A percentile compares a stretch with the other conserved stretches of the same genome.
These are phyloP conservation scores for Addax nasomaculatus DNA, from an alignment of 2,113 vertebrate species.

Conservation along the genomic window DNA sequence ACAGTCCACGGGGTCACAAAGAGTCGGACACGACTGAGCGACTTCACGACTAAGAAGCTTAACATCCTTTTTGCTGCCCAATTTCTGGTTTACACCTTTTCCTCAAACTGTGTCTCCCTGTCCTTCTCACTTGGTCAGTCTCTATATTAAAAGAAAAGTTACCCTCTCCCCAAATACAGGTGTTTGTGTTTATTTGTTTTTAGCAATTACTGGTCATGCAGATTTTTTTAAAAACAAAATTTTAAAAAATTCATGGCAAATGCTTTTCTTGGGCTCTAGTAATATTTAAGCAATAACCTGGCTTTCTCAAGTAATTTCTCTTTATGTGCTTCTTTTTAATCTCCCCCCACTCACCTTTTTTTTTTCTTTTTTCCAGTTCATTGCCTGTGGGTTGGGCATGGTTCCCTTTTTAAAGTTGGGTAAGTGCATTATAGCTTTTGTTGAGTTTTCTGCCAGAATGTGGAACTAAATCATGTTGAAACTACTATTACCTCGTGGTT, in stretches of 20 bases:
- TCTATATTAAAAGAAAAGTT: not conserved
- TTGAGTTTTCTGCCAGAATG: conserved; percentile 42
- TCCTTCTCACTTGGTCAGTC: not conserved
- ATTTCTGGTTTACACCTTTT: not conserved
- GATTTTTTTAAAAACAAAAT: not conserved
- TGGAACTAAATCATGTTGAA: conserved; percentile 61
- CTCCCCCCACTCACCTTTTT: not conserved
- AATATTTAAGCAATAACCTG: not conserved
- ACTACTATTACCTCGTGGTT: conserved; percentile 23
- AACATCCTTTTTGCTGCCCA: not conserved
- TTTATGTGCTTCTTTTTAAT: not conserved
- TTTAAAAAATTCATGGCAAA: not conserved
- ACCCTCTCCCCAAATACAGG: not conserved
- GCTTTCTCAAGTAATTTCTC: conserved; percentile 25
- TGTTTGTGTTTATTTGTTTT: not conserved
- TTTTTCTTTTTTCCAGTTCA: not conserved
- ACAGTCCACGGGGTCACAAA: too few species aligned
- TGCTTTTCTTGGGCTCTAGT: conserved; percentile 9
- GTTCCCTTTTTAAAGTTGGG: conserved; percentile 45
- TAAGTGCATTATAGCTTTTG: conserved; percentile 26
- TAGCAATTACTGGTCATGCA: not conserved
- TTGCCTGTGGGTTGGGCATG: not conserved
- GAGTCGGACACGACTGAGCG: too few species aligned
- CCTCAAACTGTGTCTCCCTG: not conserved
- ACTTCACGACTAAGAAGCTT: not conserved